These are phyloP conservation scores for Mamestra configurata DNA, from an alignment of 1,140 invertebrate genomes.

Conservation along the genomic window DNA sequence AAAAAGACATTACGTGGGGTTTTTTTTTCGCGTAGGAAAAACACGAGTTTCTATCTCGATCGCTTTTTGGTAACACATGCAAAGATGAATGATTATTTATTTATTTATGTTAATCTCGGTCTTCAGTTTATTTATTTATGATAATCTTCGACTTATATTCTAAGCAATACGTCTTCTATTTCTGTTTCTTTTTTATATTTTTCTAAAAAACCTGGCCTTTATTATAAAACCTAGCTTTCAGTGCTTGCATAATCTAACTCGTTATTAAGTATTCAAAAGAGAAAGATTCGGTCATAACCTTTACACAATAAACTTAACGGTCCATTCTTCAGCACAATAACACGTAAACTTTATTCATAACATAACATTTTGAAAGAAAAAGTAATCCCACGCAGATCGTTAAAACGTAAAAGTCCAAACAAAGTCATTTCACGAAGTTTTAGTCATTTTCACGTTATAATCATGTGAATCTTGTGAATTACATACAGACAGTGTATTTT, in stretches of 20 bases:
- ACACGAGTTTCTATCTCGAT: no score
- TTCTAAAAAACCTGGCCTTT: background rate
- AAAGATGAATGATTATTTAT: background rate
- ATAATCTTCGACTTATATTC: background rate
- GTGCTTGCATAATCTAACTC: background rate
- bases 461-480: background rate
- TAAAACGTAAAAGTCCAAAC: slow-evolving; percentile 17
- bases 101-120: slow-evolving; percentile 10
- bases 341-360: background rate
- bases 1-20: no score
- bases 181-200: background rate
- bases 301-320: background rate
- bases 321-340: slow-evolving; percentile 9
- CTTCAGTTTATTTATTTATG: slow-evolving; percentile 22
- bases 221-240: background rate
- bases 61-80: no score
- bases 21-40: background rate
- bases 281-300: background rate
- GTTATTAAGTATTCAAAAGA: background rate
- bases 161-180: background rate
- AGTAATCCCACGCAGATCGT: slow-evolving; percentile 2
- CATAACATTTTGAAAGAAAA: background rate
- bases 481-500: background rate
- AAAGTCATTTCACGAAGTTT: background rate
- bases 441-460: background rate